Percentiles rank a stretch among this genome's conserved stretches.
phyloP scores from a whole-genome alignment of 2,113 vertebrate genomes.

The Pomatorhinus ruficollis region DNA sequence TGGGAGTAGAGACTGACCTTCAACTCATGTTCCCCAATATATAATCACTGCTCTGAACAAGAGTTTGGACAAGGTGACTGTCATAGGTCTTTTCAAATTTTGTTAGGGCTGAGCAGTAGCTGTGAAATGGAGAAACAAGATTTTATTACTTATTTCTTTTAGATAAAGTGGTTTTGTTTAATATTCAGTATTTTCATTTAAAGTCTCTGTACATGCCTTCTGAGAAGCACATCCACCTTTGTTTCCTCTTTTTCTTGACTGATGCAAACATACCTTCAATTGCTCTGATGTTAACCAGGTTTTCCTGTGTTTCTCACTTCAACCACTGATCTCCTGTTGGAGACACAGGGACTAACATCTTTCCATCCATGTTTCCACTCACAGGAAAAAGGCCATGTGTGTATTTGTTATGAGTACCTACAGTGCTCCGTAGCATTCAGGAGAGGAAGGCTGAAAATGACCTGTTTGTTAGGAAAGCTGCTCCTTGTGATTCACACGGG shows the following conservation, averaged over 20 bases:
- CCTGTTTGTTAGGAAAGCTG: not conserved
- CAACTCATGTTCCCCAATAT: not conserved
- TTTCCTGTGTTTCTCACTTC: not conserved
- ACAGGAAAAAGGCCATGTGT: not conserved
- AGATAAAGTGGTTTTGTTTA: not conserved
- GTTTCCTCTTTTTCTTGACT: not conserved
- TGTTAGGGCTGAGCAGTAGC: not conserved
- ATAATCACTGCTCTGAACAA: not conserved
- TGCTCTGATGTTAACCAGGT: not conserved
- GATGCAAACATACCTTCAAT: not conserved
- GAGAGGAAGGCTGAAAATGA: not conserved
- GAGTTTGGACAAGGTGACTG: not conserved
- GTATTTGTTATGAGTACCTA: not conserved
- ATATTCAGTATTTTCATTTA: not conserved
- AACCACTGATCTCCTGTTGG: not conserved
- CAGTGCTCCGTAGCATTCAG: accelerated
- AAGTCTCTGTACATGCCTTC: not conserved
- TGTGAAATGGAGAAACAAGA: not conserved
- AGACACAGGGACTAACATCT: not conserved
- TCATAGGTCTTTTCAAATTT: not conserved
- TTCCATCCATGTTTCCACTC: not conserved
- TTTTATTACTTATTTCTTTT: not conserved
- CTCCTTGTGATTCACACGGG: not conserved
- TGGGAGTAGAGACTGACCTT: not conserved
- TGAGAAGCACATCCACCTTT: not conserved